Evolutionary conservation across 2,113 vertebrate species (phyloP).

Genomic region (Crotalus tigris): DNA sequence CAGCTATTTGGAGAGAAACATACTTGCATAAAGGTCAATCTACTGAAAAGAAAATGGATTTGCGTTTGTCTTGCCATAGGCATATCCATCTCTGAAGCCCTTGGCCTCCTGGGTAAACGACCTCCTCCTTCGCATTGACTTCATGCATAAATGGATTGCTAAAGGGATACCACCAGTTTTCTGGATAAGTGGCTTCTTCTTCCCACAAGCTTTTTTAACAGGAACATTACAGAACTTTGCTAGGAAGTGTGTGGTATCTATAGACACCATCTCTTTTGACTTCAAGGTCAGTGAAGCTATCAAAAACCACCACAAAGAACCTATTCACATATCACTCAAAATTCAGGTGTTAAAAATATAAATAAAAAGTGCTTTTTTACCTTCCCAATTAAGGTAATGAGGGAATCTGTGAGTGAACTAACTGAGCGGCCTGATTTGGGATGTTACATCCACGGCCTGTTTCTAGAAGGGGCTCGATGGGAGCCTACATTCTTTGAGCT

Average conservation of each 20-base stretch:
- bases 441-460: slow-evolving; percentile 86
- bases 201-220: slow-evolving; percentile 89
- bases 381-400: slow-evolving; percentile 71
- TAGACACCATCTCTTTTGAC: slow-evolving; percentile 83
- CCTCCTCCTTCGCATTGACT: slow-evolving; percentile 78
- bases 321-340: background rate
- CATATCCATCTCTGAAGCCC: slow-evolving; percentile 87
- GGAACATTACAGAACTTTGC: slow-evolving; percentile 90
- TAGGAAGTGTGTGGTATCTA: slow-evolving; percentile 76
- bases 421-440: slow-evolving; percentile 67
- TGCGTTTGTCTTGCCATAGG: slow-evolving; percentile 58
- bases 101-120: slow-evolving; percentile 87
- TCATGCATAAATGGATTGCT: slow-evolving; percentile 80
- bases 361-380: background rate
- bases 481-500: slow-evolving; percentile 62
- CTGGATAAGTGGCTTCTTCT: slow-evolving; percentile 94
- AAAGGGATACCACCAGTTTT: slow-evolving; percentile 80
- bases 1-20: background rate
- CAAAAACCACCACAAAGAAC: background rate
- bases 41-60: background rate
- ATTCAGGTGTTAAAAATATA: background rate
- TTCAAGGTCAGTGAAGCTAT: slow-evolving; percentile 76
- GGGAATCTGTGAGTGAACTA: slow-evolving; percentile 62
- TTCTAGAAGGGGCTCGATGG: slow-evolving; percentile 89
- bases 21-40: background rate